Percentiles rank a stretch among this genome's conserved stretches.
These are phyloP conservation scores for Chaetogeoica ovagalla DNA, from an alignment of 2,888 invertebrate species.

Conservation along the genomic window DNA sequence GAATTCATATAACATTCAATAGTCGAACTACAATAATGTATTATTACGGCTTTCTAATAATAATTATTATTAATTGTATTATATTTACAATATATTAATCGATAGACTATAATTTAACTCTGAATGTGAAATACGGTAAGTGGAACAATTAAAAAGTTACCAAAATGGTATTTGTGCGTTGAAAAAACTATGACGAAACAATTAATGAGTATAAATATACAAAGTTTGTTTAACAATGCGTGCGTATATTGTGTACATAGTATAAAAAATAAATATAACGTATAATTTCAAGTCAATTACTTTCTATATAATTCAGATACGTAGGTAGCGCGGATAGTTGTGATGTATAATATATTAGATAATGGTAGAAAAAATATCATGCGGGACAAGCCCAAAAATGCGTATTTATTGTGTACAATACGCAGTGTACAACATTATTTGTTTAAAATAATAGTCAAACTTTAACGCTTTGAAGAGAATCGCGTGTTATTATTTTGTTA, in stretches of 20 bases:
- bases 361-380: not conserved
- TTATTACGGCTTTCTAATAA: too few relatives aligned
- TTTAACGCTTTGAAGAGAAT: too few relatives aligned
- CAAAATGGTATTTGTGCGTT: too few relatives aligned
- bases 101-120: too few relatives aligned
- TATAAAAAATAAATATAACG: not conserved
- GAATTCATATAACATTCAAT: not conserved
- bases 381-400: not conserved
- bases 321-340: not conserved
- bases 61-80: too few relatives aligned
- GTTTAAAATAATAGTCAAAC: not conserved
- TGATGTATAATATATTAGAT: not conserved
- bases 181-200: not conserved
- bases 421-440: not conserved
- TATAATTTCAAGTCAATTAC: conserved; percentile 5
- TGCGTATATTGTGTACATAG: not conserved
- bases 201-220: not conserved
- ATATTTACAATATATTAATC: too few relatives aligned
- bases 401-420: not conserved
- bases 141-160: not conserved
- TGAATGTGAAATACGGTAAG: not conserved
- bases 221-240: not conserved
- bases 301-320: not conserved
- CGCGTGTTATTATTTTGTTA: too few relatives aligned
- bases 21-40: not conserved